Conservation (phyloP, 2,797 vertebrate genomes). For the Potorous gilbertii region DNA sequence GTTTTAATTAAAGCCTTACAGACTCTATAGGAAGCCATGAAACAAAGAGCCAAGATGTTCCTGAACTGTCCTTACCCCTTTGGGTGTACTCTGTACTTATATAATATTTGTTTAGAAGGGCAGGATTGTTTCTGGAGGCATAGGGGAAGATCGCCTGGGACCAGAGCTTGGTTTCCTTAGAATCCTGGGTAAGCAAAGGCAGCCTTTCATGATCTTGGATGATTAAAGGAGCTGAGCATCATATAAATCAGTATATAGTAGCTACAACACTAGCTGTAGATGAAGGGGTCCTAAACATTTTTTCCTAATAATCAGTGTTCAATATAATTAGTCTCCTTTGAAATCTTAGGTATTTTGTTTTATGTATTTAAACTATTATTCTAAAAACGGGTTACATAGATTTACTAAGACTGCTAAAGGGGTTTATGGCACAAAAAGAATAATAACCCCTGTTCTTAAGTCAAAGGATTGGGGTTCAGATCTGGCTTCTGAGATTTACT, state of each 20-base stretch:
- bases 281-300: background rate
- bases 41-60: background rate
- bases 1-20: constrained; percentile 48
- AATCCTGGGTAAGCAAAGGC: background rate
- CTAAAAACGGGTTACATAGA: background rate
- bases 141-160: background rate
- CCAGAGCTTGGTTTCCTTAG: background rate
- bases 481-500: background rate
- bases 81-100: background rate
- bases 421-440: background rate
- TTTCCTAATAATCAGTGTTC: background rate
- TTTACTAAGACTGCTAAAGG: too few relatives aligned
- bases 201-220: background rate
- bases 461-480: background rate
- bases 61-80: background rate
- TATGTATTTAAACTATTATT: background rate
- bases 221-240: background rate
- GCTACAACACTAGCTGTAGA: background rate
- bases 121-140: background rate
- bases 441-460: background rate
- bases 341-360: background rate
- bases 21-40: background rate
- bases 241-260: background rate
- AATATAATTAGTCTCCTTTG: background rate
- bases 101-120: background rate